A percentile compares a stretch with the other conserved stretches of the same genome.
Evolutionary conservation across 1,140 invertebrate species (phyloP).

Genomic region (Leucophenga varia): DNA sequence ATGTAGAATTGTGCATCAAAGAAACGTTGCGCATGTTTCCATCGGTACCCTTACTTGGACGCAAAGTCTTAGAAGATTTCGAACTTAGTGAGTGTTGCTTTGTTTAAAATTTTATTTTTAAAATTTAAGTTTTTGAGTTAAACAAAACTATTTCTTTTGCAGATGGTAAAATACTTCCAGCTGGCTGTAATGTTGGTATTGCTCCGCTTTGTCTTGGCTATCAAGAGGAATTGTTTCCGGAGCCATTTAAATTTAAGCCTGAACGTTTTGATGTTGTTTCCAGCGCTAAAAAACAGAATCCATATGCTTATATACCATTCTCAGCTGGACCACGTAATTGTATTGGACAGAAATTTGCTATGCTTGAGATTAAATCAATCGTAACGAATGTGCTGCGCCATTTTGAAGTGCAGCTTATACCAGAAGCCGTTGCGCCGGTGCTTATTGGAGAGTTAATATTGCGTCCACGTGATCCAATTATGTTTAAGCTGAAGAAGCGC

Average conservation of each 20-base stretch:
- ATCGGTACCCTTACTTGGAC: conserved; percentile 64
- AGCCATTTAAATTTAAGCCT: conserved; percentile 68
- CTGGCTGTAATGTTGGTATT: conserved; percentile 58
- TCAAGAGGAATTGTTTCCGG: conserved; percentile 60
- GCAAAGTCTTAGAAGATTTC: conserved; percentile 60
- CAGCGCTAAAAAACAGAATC: conserved; percentile 57
- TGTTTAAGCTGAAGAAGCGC: conserved; percentile 44
- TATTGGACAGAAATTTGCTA: conserved; percentile 78
- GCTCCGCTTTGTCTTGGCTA: conserved; percentile 61
- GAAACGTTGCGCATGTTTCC: conserved; percentile 65
- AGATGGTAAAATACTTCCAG: conserved; percentile 60
- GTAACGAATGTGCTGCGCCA: conserved; percentile 67
- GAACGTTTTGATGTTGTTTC: conserved; percentile 66
- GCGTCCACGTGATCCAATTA: conserved; percentile 50
- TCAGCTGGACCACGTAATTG: conserved; percentile 68
- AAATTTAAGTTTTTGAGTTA: conserved; percentile 1
- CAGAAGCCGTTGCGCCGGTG: conserved; percentile 47
- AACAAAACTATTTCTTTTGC: conserved; percentile 30
- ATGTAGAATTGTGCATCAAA: conserved; percentile 66
- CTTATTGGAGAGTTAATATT: conserved; percentile 58
- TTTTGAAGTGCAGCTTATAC: conserved; percentile 60
- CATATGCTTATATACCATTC: conserved; percentile 66
- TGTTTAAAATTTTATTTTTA: conserved; percentile 20
- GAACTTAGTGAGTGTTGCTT: conserved; percentile 38
- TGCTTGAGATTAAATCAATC: conserved; percentile 74